Conservation (phyloP, 2,888 invertebrate genomes). For the Callyntrura guangdongensis region DNA sequence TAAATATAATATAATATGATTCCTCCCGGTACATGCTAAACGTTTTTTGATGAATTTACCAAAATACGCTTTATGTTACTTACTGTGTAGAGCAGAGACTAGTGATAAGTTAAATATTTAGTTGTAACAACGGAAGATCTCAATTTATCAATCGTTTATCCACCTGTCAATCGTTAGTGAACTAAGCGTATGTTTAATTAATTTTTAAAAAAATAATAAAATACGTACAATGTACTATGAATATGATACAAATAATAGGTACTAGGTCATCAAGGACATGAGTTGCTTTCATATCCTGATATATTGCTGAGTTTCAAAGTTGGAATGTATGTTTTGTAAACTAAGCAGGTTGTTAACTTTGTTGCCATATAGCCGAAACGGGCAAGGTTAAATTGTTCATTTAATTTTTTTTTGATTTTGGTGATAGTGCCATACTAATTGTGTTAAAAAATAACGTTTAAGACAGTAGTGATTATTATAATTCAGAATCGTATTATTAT, state of each 20-base stretch:
- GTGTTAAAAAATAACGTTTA: background rate
- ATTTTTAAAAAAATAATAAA: background rate
- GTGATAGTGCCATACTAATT: conserved; percentile 45
- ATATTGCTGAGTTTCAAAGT: background rate
- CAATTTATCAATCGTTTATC: conserved; percentile 38
- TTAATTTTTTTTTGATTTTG: conserved; percentile 19
- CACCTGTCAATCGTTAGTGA: background rate
- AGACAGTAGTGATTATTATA: background rate
- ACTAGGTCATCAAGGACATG: no score
- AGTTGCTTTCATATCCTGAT: background rate
- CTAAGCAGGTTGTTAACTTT: background rate
- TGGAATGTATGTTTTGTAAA: background rate
- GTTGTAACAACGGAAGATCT: conserved; percentile 44
- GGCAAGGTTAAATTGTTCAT: background rate
- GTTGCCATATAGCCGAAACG: conserved; percentile 1
- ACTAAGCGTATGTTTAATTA: background rate
- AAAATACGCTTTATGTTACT: conserved; percentile 54
- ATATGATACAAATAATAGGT: background rate
- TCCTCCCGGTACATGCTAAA: background rate
- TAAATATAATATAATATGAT: background rate
- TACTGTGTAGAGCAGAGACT: conserved; percentile 20
- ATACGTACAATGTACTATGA: background rate
- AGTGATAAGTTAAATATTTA: conserved; percentile 1
- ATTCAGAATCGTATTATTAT: background rate
- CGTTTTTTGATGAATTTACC: conserved; percentile 20